Evolutionary conservation across 1,140 invertebrate genomes (phyloP), one percentile per base, ranked within the genome.

Genomic region (Asbolus verrucosus): DNA sequence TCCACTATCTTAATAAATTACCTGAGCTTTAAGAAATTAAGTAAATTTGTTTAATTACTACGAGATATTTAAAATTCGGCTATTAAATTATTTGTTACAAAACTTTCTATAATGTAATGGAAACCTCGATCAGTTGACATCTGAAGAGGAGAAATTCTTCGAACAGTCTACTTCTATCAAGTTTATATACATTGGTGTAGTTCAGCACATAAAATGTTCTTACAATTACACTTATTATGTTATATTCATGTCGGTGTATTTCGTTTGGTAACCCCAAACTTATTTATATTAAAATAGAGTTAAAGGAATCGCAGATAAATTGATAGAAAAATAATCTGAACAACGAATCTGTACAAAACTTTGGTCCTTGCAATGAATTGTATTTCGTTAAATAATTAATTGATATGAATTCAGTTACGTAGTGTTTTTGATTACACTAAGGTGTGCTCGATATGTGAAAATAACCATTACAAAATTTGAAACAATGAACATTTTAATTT

Each of bases 101-200:
- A 54, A 54, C 27, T 13, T 54, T 54, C 21, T 54, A 54, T 11
- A n/a, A 36, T 36, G 11, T 36, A 6, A 27, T 9, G 21, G 46
- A 54, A 54, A 54, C 46, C 46, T 21, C 46, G 24, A 54, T 21
- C 46, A 54, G 21, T 9, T 50, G 39, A 43, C 13, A 43, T 18
- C 39, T 43, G 43, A 19, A 50, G 4, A 21, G 46, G 46, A 21
- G 46, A 16, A 54, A 24, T 14, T 54, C 15, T 50, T 54, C 21
- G 21, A 54, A 54, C 46, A 54, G 27, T 13, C 46, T 24, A 16
- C 46, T 54, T 27, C 21, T 6, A 72, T 67, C 65, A 67, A 36
- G 8, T 62, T 70, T 73, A 73, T 73, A 65, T 74, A 71, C 72
- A 74, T 74, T 74, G 72, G 72, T 74, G 72, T 74, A 74, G 41